Percentiles rank a stretch among this genome's conserved stretches.
phyloP scores from a whole-genome alignment of 2,797 vertebrate species.

The Poecilia velifera region DNA sequence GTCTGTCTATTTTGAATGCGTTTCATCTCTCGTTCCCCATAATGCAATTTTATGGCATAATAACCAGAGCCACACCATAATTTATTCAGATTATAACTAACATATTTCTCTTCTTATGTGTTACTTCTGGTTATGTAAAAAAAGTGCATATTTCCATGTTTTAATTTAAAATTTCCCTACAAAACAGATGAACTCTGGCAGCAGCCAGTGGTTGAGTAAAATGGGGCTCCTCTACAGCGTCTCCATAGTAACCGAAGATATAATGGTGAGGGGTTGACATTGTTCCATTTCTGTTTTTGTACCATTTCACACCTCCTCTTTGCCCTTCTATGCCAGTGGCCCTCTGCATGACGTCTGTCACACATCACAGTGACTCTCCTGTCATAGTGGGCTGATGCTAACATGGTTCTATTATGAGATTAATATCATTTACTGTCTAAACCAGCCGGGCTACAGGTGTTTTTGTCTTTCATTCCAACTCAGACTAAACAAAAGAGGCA shows the following conservation, averaged over 20 bases:
- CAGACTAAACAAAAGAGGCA: not conserved
- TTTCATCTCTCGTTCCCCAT: not conserved
- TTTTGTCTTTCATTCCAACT: constrained; percentile 12
- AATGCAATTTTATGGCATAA: not conserved
- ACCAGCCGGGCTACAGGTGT: constrained; percentile 15
- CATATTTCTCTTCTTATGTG: not conserved
- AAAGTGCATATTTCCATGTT: not conserved
- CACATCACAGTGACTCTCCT: constrained; percentile 20
- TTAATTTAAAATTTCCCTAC: not conserved
- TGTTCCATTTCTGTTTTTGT: constrained; percentile 30
- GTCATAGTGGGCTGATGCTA: constrained; percentile 9
- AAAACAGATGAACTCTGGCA: constrained; percentile 12
- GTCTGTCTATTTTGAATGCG: not conserved
- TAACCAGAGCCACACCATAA: not conserved
- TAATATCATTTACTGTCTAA: constrained; percentile 12
- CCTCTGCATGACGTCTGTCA: constrained; percentile 19
- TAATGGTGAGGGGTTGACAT: constrained; percentile 9
- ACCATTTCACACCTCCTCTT: constrained; percentile 19
- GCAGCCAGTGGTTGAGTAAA: constrained; percentile 1
- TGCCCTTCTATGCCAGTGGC: constrained; percentile 5
- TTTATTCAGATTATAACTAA: not conserved
- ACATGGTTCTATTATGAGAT: constrained; percentile 13
- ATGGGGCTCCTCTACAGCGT: not conserved
- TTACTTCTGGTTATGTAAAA: not conserved
- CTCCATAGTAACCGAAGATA: constrained; percentile 37